Conservation (phyloP, 1,140 invertebrate species). For the Uloborus diversus region DNA sequence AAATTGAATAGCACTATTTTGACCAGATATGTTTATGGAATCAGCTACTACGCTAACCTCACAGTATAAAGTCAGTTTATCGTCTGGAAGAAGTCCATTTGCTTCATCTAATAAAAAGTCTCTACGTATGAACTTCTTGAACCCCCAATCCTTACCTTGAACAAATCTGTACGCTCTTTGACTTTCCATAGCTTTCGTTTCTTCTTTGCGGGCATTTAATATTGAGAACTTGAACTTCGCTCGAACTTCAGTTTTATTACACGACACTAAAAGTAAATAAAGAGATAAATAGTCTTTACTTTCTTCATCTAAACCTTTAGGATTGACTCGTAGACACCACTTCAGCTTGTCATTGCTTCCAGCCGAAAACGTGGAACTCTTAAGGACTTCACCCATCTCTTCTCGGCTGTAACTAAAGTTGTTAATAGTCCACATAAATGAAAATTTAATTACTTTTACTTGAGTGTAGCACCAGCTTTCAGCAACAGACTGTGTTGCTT, state of each 20-base stretch:
- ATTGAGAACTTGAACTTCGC: constrained; percentile 99
- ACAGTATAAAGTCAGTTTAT: constrained; percentile 99
- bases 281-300: constrained; percentile 99
- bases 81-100: constrained; percentile 96
- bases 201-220: constrained; percentile 99
- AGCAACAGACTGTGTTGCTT: constrained; percentile 58
- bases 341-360: constrained; percentile 99
- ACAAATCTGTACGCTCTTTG: constrained; percentile 97
- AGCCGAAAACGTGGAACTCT: constrained; percentile 99
- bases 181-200: constrained; percentile 99
- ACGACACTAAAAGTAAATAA: constrained; percentile 97
- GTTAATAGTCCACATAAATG: constrained; percentile 99
- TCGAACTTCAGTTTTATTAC: constrained; percentile 99
- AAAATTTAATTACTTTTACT: constrained; percentile 93
- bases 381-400: constrained; percentile 99
- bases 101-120: constrained; percentile 98
- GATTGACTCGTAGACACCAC: constrained; percentile 99
- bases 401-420: constrained; percentile 99
- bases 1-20: constrained; percentile 94
- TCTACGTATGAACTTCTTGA: constrained; percentile 98
- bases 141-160: constrained; percentile 99
- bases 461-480: constrained; percentile 69
- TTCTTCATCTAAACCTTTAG: constrained; percentile 99
- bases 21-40: constrained; percentile 95
- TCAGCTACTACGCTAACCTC: constrained; percentile 96